Evolutionary conservation across 92 coral and sea anemone species (phyloP).

Genomic region (Epizoanthus rinbou): DNA sequence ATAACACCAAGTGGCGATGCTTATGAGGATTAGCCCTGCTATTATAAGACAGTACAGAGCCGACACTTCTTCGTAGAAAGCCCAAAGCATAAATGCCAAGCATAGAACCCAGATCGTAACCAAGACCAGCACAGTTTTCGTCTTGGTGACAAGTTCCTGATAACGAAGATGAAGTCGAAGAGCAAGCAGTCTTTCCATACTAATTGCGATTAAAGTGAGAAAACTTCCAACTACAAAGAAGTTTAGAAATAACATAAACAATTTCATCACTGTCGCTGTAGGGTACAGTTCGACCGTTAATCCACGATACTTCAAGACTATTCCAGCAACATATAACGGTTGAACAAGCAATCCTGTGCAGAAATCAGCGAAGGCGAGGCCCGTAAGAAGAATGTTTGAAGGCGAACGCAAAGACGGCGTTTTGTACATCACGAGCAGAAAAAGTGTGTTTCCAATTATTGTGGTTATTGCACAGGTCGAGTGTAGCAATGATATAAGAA

Average conservation of each 20-base stretch:
- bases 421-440: neutral
- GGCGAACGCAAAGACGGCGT: neutral
- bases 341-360: neutral
- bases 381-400: slow-evolving; percentile 8
- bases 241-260: neutral
- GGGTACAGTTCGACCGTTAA: too few relatives aligned
- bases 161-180: slow-evolving; percentile 4
- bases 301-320: neutral
- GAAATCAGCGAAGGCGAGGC: slow-evolving; percentile 1
- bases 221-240: neutral
- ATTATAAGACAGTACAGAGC: neutral
- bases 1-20: neutral
- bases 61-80: neutral
- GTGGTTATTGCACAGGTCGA: neutral
- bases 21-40: neutral
- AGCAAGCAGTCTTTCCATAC: neutral
- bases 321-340: neutral
- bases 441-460: neutral
- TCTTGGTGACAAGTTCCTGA: slow-evolving; percentile 3
- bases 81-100: neutral
- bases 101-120: neutral
- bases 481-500: neutral
- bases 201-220: neutral
- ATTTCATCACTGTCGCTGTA: neutral
- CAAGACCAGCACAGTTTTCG: neutral